Base-by-base conservation (phyloP, 30 jellyfish, hydroid and myxozoan species). In the Turritopsis rubra region DNA sequence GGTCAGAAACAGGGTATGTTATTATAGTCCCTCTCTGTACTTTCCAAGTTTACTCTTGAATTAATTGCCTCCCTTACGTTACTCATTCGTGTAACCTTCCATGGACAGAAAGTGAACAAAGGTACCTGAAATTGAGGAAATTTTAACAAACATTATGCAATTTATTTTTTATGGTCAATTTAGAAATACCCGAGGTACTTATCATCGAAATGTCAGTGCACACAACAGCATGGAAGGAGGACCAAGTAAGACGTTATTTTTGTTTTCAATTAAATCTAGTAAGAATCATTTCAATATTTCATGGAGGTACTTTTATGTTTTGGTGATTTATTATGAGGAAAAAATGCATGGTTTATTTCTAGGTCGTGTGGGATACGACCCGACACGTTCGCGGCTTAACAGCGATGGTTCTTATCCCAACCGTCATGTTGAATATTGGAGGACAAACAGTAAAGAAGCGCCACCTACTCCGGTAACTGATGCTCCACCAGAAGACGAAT, bases 1-100 rank as follows among this genome's bases (percentile, higher is more conserved):
- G 99, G 99, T 54, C 88, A 0, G 99, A 94, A 52, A 19, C 88
- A 20, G 90, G 95, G 99, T 94, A 86, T 18, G 90, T 25, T 29
- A 7, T 71, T n/a, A n/a, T n/a, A n/a, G n/a, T n/a, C n/a, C n/a
- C n/a, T n/a, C n/a, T n/a, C n/a, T n/a, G n/a, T n/a, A n/a, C n/a
- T n/a, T n/a, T n/a, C n/a, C n/a, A n/a, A n/a, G n/a, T n/a, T n/a
- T n/a, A n/a, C n/a, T n/a, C n/a, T n/a, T n/a, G n/a, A n/a, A n/a
- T n/a, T n/a, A n/a, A n/a, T n/a, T n/a, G n/a, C n/a, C n/a, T n/a
- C n/a, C n/a, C n/a, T n/a, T n/a, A n/a, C n/a, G n/a, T n/a, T n/a
- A n/a, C n/a, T n/a, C n/a, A n/a, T n/a, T n/a, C n/a, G n/a, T n/a
- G n/a, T n/a, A n/a, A n/a, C n/a, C n/a, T n/a, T n/a, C n/a, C n/a